phyloP scores from a whole-genome alignment of 2,888 invertebrate species.

The Litoditis marina region DNA sequence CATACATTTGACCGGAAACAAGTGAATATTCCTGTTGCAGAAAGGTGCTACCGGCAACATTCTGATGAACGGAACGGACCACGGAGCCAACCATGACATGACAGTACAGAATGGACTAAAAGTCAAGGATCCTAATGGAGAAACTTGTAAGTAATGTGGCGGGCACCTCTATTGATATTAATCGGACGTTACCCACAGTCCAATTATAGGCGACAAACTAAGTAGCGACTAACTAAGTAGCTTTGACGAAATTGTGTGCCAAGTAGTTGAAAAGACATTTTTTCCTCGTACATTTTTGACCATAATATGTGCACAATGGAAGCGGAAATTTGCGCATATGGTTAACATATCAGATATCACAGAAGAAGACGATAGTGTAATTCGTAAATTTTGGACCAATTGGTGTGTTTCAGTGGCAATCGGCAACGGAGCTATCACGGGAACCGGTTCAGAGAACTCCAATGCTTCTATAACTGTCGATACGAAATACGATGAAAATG shows the following conservation, averaged over 20 bases:
- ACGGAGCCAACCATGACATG: slow-evolving; percentile 37
- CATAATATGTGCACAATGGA: too few relatives aligned
- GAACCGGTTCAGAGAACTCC: slow-evolving; percentile 37
- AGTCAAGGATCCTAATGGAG: slow-evolving; percentile 38
- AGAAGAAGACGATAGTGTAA: too few relatives aligned
- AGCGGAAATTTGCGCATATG: too few relatives aligned
- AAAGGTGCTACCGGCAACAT: slow-evolving; percentile 27
- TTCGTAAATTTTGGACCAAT: background rate
- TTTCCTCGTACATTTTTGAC: too few relatives aligned
- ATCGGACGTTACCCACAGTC: too few relatives aligned
- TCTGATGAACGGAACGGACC: slow-evolving; percentile 24
- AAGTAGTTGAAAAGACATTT: too few relatives aligned
- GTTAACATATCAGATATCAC: too few relatives aligned
- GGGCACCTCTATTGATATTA: too few relatives aligned
- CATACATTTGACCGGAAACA: background rate
- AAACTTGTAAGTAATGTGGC: slow-evolving; percentile 39
- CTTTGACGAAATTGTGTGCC: too few relatives aligned
- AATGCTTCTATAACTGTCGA: slow-evolving; percentile 35
- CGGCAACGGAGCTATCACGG: slow-evolving; percentile 36
- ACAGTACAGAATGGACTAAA: slow-evolving; percentile 42
- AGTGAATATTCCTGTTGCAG: too few relatives aligned
- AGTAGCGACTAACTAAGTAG: too few relatives aligned
- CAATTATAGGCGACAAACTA: too few relatives aligned
- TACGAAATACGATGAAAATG: slow-evolving; percentile 34
- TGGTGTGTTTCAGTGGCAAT: slow-evolving; percentile 30